Percentiles rank a stretch among this genome's conserved stretches.
Evolutionary conservation across 1,140 invertebrate genomes (phyloP).

Genomic region (Asbolus verrucosus): DNA sequence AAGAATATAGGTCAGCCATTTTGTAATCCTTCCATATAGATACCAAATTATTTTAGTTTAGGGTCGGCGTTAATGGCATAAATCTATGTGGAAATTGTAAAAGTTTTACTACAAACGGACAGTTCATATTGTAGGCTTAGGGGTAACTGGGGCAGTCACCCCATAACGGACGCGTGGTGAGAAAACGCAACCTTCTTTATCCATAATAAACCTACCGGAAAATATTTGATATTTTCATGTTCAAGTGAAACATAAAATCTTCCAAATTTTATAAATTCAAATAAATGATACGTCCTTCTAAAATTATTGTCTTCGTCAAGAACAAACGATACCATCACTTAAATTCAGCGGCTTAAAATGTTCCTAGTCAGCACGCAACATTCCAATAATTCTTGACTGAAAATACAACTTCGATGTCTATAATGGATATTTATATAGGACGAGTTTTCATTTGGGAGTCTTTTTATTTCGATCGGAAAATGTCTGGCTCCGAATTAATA

Average conservation of each 20-base stretch:
- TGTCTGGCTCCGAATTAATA: background rate
- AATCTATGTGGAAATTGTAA: too few species aligned
- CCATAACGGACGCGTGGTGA: too few species aligned
- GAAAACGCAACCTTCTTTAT: too few species aligned
- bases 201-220: too few species aligned
- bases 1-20: conserved; percentile 17
- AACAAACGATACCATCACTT: conserved; percentile 13
- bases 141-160: too few species aligned
- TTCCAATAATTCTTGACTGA: conserved; percentile 7
- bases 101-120: too few species aligned
- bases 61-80: too few species aligned
- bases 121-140: too few species aligned
- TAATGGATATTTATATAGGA: background rate
- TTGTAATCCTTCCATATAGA: background rate
- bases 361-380: conserved; percentile 8
- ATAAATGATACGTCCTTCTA: background rate
- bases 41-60: too few species aligned
- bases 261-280: background rate
- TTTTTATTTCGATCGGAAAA: background rate
- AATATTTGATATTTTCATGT: too few species aligned
- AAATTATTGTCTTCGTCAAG: conserved; percentile 18
- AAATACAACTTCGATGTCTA: conserved; percentile 13
- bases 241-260: too few species aligned
- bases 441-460: too few species aligned
- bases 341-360: background rate